These are phyloP conservation scores for Eupithecia subfuscata DNA, from an alignment of 2,888 invertebrate species.

Conservation along the genomic window DNA sequence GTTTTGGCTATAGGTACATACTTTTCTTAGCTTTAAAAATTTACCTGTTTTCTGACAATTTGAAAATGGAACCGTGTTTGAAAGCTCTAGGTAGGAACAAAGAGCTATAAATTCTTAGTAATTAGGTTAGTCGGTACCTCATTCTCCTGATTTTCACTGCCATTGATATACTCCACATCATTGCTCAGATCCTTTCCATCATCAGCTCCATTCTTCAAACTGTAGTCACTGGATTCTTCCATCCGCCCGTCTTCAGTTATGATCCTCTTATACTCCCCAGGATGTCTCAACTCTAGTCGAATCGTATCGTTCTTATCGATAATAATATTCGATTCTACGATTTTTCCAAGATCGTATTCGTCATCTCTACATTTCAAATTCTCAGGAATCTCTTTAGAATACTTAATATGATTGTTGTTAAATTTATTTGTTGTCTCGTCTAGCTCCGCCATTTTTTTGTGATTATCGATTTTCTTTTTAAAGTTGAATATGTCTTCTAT, in stretches of 20 bases:
- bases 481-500: conserved; percentile 71
- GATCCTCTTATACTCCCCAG: conserved; percentile 46
- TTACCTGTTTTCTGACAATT: too few relatives aligned
- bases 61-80: too few relatives aligned
- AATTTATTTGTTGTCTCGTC: conserved; percentile 41
- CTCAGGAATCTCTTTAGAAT: conserved; percentile 49
- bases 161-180: conserved; percentile 54
- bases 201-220: conserved; percentile 56
- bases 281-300: conserved; percentile 65
- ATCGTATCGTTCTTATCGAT: conserved; percentile 70
- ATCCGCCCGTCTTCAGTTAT: conserved; percentile 37
- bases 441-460: conserved; percentile 41
- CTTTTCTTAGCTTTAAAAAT: too few relatives aligned
- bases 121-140: conserved; percentile 56
- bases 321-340: conserved; percentile 68
- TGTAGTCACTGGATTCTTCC: conserved; percentile 52
- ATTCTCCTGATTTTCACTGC: conserved; percentile 52
- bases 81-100: too few relatives aligned
- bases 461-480: conserved; percentile 61
- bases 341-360: conserved; percentile 60
- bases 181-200: conserved; percentile 52
- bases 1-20: too few relatives aligned
- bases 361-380: conserved; percentile 64
- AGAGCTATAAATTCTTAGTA: too few relatives aligned
- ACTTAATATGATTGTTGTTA: conserved; percentile 63